phyloP scores from a whole-genome alignment of 1,140 invertebrate species.

The Eumeta japonica region DNA sequence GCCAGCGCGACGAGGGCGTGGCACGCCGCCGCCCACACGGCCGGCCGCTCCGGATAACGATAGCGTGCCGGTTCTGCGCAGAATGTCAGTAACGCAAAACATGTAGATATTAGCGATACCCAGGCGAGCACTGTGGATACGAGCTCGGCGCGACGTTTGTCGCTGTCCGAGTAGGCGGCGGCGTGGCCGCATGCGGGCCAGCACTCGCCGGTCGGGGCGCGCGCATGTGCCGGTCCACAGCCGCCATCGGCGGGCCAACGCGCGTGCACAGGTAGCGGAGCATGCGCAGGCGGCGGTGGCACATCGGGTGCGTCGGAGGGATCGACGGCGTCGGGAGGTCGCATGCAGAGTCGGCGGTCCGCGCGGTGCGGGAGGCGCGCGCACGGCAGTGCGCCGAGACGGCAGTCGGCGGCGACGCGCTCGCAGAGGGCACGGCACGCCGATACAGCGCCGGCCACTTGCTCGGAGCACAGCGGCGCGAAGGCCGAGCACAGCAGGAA shows the following conservation, averaged over 20 bases:
- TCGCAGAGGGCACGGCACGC: slow-evolving; percentile 85
- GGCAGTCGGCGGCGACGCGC: slow-evolving; percentile 74
- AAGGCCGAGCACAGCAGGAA: slow-evolving; percentile 92
- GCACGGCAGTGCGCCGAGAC: slow-evolving; percentile 82
- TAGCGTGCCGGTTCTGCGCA: slow-evolving; percentile 81
- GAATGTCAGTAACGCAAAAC: slow-evolving; percentile 85
- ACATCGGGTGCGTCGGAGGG: slow-evolving; percentile 23
- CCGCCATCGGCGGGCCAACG: slow-evolving; percentile 39
- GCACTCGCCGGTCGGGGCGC: slow-evolving; percentile 49
- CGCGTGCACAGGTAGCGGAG: slow-evolving; percentile 4
- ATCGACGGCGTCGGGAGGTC: slow-evolving; percentile 45
- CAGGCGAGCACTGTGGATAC: slow-evolving; percentile 85
- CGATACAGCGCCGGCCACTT: slow-evolving; percentile 80
- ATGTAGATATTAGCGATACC: slow-evolving; percentile 80
- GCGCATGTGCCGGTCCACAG: slow-evolving; percentile 39
- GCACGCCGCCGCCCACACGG: slow-evolving; percentile 84
- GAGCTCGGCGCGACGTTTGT: slow-evolving; percentile 73
- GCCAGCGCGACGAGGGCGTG: slow-evolving; percentile 75
- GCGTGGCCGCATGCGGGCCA: slow-evolving; percentile 68
- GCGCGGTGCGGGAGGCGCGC: slow-evolving; percentile 55
- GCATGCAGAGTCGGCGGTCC: slow-evolving; percentile 58
- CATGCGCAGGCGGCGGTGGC: slow-evolving; percentile 24
- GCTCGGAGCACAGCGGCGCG: slow-evolving; percentile 88
- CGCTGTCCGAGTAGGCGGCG: slow-evolving; percentile 69
- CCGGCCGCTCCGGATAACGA: slow-evolving; percentile 80